Conservation (phyloP, 2,113 vertebrate genomes). For the Cariama cristata region DNA sequence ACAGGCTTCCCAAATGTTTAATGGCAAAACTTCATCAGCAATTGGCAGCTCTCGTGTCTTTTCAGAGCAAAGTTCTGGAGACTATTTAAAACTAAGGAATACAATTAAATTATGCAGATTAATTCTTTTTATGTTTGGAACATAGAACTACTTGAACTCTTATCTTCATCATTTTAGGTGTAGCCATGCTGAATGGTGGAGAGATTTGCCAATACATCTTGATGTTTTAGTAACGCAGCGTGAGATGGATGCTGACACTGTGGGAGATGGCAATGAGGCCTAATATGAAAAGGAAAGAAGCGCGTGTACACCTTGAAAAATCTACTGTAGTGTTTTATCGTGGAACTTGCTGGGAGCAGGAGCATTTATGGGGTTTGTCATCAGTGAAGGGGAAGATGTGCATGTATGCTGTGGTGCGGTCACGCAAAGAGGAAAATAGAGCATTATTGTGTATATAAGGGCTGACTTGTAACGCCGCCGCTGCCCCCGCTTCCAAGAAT, state of each 20-base stretch:
- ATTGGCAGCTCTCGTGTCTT: neutral
- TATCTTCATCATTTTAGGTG: neutral
- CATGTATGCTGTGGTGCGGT: neutral
- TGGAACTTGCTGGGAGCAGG: neutral
- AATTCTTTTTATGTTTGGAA: neutral
- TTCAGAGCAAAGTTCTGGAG: neutral
- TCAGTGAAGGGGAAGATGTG: neutral
- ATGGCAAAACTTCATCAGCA: neutral
- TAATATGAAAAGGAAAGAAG: neutral
- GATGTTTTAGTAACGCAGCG: neutral
- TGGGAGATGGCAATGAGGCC: neutral
- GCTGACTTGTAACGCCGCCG: neutral
- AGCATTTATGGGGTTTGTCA: neutral
- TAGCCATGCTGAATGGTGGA: neutral
- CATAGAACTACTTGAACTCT: neutral
- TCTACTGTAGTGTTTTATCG: neutral
- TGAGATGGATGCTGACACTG: neutral
- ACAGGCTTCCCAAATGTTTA: neutral
- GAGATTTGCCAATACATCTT: neutral
- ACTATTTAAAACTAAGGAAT: neutral
- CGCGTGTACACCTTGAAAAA: neutral
- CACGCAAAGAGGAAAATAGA: neutral
- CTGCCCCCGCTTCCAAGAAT: neutral
- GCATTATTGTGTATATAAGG: neutral
- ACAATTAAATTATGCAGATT: neutral